These are phyloP conservation scores for Microtus pennsylvanicus DNA, from an alignment of 2,113 vertebrate genomes.

Conservation along the genomic window DNA sequence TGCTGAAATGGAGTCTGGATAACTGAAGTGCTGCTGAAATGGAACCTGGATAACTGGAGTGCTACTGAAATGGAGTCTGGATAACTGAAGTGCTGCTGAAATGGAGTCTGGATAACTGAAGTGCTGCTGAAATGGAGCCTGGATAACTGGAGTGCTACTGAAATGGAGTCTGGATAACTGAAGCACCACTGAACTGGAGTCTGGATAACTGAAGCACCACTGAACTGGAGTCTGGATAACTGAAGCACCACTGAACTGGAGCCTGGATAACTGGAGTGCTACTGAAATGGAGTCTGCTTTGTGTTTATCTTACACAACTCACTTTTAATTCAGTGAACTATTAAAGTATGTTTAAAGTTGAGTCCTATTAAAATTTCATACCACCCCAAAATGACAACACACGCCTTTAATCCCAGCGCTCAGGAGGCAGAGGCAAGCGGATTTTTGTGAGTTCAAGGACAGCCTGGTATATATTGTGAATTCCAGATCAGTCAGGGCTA, in stretches of 20 bases:
- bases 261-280: too few relatives aligned
- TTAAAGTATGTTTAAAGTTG: conserved; percentile 46
- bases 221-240: too few relatives aligned
- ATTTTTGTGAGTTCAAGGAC: background rate
- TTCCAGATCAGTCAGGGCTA: background rate
- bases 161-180: background rate
- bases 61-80: too few relatives aligned
- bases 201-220: background rate
- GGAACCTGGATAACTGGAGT: background rate
- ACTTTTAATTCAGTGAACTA: conserved; percentile 17
- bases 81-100: background rate
- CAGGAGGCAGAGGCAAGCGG: background rate
- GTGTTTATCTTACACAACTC: background rate
- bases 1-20: background rate
- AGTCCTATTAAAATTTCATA: background rate
- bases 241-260: background rate
- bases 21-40: background rate
- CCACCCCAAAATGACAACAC: background rate
- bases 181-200: too few relatives aligned
- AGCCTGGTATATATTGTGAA: background rate
- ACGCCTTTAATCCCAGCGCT: background rate
- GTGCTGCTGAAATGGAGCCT: too few relatives aligned
- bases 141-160: background rate
- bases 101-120: background rate
- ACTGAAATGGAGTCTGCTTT: background rate